A percentile compares a stretch with the other conserved stretches of the same genome.
phyloP scores from a whole-genome alignment of 2,797 vertebrate genomes.

The Dendrocincla tyrannina region DNA sequence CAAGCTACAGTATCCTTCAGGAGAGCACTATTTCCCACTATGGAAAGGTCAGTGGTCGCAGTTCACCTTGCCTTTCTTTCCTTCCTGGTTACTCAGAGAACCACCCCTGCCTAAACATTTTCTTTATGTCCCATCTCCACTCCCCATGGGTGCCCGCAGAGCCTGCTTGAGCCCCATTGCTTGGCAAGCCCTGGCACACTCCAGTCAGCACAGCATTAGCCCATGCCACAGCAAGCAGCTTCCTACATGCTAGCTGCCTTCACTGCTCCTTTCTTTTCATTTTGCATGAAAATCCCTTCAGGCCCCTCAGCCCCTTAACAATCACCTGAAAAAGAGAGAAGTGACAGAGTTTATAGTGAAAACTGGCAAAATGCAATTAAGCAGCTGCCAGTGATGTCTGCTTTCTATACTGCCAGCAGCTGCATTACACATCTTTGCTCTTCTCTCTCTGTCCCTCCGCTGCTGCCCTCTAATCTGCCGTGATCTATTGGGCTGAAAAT shows the following conservation, averaged over 20 bases:
- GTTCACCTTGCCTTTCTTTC: not conserved
- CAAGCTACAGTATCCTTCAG: not conserved
- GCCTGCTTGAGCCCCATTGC: not conserved
- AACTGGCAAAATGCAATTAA: constrained; percentile 10
- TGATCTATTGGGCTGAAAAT: not conserved
- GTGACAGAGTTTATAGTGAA: not conserved
- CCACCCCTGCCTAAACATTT: fast-evolving
- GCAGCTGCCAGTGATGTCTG: not conserved
- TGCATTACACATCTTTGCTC: not conserved
- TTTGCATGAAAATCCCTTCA: not conserved
- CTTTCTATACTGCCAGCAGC: not conserved
- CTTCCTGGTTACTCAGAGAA: not conserved
- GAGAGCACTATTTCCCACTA: not conserved
- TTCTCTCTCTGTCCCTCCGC: not conserved
- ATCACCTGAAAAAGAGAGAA: not conserved
- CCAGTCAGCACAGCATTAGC: not conserved
- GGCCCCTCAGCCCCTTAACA: not conserved
- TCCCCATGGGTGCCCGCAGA: not conserved
- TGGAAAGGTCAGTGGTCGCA: not conserved
- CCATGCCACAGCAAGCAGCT: not conserved
- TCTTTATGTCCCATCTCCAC: not conserved
- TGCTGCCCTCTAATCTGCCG: not conserved
- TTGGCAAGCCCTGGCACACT: not conserved
- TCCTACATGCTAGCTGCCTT: not conserved
- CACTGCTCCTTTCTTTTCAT: not conserved